These are phyloP conservation scores for Dromiciops gliroides DNA, from an alignment of 2,113 vertebrate species.

Conservation along the genomic window DNA sequence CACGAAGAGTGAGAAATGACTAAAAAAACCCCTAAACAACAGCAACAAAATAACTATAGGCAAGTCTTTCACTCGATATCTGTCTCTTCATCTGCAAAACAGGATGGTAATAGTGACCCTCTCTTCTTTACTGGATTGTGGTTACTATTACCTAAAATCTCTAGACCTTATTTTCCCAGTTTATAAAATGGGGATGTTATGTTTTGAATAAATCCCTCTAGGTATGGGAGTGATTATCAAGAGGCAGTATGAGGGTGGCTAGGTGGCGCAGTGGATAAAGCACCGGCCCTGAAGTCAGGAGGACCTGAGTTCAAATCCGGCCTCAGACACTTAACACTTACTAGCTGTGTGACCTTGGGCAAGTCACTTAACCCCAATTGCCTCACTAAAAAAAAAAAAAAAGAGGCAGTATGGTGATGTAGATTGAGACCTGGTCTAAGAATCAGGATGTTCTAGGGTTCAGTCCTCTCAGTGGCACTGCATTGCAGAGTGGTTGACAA, in stretches of 20 bases:
- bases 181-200: background rate
- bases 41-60: background rate
- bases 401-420: no score
- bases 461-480: no score
- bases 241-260: background rate
- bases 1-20: background rate
- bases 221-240: background rate
- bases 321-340: background rate
- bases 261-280: no score
- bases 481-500: background rate
- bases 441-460: no score
- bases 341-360: background rate
- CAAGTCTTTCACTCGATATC: background rate
- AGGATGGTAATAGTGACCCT: background rate
- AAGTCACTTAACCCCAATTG: background rate
- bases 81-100: background rate
- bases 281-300: background rate
- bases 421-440: no score
- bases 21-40: no score
- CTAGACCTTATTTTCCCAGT: background rate
- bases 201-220: background rate
- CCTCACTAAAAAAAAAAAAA: no score
- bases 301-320: background rate
- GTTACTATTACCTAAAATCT: background rate
- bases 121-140: background rate